These are phyloP conservation scores for Dendrolimus houi DNA, from an alignment of 2,888 invertebrate genomes.

Conservation along the genomic window DNA sequence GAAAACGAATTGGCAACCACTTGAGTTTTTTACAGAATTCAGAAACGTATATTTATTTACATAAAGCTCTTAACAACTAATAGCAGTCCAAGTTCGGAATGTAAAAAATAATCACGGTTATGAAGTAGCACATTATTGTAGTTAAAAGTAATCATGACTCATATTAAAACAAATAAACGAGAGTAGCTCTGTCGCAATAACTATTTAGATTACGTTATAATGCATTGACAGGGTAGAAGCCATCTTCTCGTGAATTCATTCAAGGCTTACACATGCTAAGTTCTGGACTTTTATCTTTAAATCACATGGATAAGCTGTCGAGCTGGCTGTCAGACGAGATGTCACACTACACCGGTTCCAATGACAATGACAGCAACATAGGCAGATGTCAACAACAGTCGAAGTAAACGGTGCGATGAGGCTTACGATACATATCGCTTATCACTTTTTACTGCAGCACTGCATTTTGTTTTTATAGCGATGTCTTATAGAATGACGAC, in stretches of 20 bases:
- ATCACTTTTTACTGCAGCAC: not conserved
- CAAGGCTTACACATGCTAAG: constrained; percentile 24
- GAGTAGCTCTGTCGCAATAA: not conserved
- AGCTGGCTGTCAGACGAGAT: constrained; percentile 37
- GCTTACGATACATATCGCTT: not conserved
- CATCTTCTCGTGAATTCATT: constrained; percentile 10
- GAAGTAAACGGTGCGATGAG: not conserved
- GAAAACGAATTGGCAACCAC: too few species aligned
- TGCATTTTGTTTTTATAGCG: not conserved
- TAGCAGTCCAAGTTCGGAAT: too few species aligned
- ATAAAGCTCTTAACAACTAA: too few species aligned
- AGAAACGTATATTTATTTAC: too few species aligned
- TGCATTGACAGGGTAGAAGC: constrained; percentile 5
- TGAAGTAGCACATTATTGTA: too few species aligned
- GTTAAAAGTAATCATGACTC: too few species aligned
- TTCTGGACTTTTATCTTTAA: constrained; percentile 39
- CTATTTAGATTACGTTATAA: not conserved
- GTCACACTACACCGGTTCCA: constrained; percentile 27
- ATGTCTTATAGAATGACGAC: constrained; percentile 1
- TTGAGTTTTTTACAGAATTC: too few species aligned
- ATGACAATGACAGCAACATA: constrained; percentile 32
- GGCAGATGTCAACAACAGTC: constrained; percentile 29
- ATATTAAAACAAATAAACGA: too few species aligned
- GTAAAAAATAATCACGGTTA: too few species aligned
- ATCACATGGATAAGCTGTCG: constrained; percentile 35